Percentiles rank a stretch among this genome's conserved stretches.
phyloP scores from a whole-genome alignment of 2,888 invertebrate species.

The Clitarchus hookeri region DNA sequence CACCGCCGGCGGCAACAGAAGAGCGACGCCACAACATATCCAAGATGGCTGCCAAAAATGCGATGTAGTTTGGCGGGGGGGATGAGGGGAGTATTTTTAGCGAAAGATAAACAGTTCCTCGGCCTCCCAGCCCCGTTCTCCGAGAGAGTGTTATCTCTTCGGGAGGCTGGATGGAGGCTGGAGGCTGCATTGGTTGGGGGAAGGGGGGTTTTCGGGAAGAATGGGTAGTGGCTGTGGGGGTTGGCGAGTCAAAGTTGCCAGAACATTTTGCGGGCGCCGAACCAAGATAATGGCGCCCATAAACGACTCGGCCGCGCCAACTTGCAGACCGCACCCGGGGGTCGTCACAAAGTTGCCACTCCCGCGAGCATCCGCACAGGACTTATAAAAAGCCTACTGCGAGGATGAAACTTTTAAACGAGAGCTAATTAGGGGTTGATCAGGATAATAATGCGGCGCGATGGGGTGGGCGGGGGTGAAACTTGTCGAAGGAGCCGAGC shows the following conservation, averaged over 20 bases:
- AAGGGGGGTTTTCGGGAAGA: background rate
- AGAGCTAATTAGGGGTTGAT: background rate
- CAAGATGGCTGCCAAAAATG: background rate
- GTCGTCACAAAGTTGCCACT: background rate
- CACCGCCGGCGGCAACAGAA: background rate
- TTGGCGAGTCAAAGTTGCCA: no score
- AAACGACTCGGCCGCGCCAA: background rate
- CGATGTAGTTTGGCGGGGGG: no score
- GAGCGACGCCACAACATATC: background rate
- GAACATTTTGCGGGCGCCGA: no score
- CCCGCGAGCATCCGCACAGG: background rate
- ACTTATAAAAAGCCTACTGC: background rate
- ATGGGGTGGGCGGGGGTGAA: background rate
- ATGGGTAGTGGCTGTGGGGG: no score
- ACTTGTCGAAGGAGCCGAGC: no score
- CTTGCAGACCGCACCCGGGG: background rate
- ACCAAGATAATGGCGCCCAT: background rate
- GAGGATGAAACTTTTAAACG: background rate
- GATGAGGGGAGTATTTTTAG: background rate
- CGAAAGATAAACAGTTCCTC: conserved; percentile 7
- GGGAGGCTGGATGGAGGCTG: background rate
- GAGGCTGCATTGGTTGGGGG: background rate
- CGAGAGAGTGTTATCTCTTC: background rate
- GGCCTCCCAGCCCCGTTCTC: background rate
- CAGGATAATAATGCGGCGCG: background rate